These are phyloP conservation scores for Acropora tenuis DNA, from an alignment of 64 coral and sea anemone species.

Conservation along the genomic window DNA sequence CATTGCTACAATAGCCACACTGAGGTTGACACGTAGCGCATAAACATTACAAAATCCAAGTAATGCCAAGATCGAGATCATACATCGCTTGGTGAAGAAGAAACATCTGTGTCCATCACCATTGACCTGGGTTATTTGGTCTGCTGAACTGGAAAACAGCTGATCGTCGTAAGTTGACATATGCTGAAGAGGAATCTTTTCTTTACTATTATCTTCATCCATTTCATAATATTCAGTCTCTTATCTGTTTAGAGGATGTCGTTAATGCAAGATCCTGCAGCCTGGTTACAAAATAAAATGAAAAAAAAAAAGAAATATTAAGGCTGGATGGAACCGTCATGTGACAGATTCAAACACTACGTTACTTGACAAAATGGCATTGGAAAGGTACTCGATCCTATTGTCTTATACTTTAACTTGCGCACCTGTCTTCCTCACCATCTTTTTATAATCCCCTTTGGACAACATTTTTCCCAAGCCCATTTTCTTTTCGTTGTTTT, in stretches of 20 bases:
- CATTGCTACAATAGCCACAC: conserved; percentile 94
- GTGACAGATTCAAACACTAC: too few species aligned
- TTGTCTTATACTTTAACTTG: too few species aligned
- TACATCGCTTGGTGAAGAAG: conserved; percentile 62
- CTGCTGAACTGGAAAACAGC: neutral
- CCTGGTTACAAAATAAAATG: too few species aligned
- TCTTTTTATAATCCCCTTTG: too few species aligned
- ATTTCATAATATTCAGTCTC: neutral
- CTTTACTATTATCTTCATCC: neutral
- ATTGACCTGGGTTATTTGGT: neutral
- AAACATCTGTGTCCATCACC: neutral
- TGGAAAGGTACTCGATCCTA: too few species aligned
- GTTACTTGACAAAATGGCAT: too few species aligned
- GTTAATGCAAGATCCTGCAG: too few species aligned
- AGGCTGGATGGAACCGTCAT: too few species aligned
- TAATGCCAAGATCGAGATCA: conserved; percentile 78
- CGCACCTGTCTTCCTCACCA: too few species aligned
- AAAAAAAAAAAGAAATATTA: too few species aligned
- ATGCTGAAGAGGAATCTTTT: conserved; percentile 1
- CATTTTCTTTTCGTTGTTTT: too few species aligned
- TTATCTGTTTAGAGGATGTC: neutral
- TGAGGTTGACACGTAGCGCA: conserved; percentile 83
- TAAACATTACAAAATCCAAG: conserved; percentile 95
- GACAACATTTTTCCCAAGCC: too few species aligned
- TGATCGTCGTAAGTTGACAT: conserved; percentile 13